A percentile compares a stretch with the other conserved stretches of the same genome.
Conservation (phyloP, 1,140 invertebrate species). For the Drosophila micromelanica region DNA sequence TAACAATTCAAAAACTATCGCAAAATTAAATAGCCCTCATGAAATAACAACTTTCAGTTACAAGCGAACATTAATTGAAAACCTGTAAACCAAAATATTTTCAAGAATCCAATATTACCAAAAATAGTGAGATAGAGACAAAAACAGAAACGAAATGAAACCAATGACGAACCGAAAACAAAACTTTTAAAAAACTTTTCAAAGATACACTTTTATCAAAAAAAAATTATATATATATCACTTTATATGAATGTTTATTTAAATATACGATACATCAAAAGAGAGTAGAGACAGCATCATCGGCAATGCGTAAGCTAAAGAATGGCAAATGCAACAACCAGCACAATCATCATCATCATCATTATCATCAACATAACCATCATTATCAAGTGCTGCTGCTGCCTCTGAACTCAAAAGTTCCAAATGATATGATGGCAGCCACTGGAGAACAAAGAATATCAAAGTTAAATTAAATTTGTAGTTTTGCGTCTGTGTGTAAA, state of each 20-base stretch:
- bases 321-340: constrained; percentile 49
- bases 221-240: not conserved
- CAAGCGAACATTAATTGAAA: constrained; percentile 5
- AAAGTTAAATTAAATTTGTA: constrained; percentile 84
- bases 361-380: constrained; percentile 2
- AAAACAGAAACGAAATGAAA: constrained; percentile 16
- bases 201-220: constrained; percentile 34
- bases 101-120: not conserved
- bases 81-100: not conserved
- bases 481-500: constrained; percentile 67
- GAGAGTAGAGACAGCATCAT: constrained; percentile 9
- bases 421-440: constrained; percentile 64
- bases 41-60: not conserved
- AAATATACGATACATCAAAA: constrained; percentile 38
- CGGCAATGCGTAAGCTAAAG: constrained; percentile 45
- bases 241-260: too few relatives aligned
- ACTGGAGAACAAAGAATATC: constrained; percentile 79
- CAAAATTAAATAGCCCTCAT: not conserved
- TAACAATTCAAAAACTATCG: too few relatives aligned
- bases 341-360: constrained; percentile 12
- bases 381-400: constrained; percentile 11
- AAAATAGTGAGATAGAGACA: not conserved
- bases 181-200: constrained; percentile 55
- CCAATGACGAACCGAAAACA: constrained; percentile 27
- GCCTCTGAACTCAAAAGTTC: constrained; percentile 37